Evolutionary conservation across 2,113 vertebrate genomes (phyloP).

Genomic region (Seriola quinqueradiata): DNA sequence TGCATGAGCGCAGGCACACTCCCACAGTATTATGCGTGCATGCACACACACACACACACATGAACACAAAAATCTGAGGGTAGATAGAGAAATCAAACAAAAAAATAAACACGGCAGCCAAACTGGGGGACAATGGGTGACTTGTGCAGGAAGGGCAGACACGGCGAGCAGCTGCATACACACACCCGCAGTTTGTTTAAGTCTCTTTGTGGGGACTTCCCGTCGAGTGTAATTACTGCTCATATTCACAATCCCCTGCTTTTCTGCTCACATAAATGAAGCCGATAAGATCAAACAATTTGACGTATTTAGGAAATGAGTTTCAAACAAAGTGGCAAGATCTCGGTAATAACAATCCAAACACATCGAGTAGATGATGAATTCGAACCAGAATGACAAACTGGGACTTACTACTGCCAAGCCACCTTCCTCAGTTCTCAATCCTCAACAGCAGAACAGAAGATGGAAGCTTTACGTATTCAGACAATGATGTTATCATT

Average conservation of each 20-base stretch:
- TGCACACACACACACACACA: background rate
- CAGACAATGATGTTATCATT: constrained; percentile 63
- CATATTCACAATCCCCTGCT: constrained; percentile 55
- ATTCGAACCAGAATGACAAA: constrained; percentile 35
- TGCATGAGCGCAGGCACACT: constrained; percentile 23
- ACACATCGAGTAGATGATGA: constrained; percentile 27
- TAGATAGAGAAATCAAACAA: constrained; percentile 58
- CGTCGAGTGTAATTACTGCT: constrained; percentile 63
- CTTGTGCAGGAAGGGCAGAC: constrained; percentile 68
- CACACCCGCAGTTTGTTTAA: constrained; percentile 64
- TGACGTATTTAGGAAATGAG: constrained; percentile 65
- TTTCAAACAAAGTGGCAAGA: constrained; percentile 62
- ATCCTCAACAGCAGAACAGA: constrained; percentile 29
- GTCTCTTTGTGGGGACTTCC: constrained; percentile 73
- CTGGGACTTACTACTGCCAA: constrained; percentile 24
- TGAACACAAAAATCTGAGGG: constrained; percentile 35
- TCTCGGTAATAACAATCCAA: constrained; percentile 50
- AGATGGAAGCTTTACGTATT: constrained; percentile 45
- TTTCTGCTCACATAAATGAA: constrained; percentile 56
- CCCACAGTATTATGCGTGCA: constrained; percentile 5
- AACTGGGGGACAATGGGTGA: constrained; percentile 66
- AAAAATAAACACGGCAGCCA: constrained; percentile 70
- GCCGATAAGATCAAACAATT: constrained; percentile 68
- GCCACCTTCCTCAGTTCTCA: constrained; percentile 10
- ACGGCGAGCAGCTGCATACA: constrained; percentile 65